Conservation (phyloP, 2,113 vertebrate species). For the Psammodynastes pulverulentus region DNA sequence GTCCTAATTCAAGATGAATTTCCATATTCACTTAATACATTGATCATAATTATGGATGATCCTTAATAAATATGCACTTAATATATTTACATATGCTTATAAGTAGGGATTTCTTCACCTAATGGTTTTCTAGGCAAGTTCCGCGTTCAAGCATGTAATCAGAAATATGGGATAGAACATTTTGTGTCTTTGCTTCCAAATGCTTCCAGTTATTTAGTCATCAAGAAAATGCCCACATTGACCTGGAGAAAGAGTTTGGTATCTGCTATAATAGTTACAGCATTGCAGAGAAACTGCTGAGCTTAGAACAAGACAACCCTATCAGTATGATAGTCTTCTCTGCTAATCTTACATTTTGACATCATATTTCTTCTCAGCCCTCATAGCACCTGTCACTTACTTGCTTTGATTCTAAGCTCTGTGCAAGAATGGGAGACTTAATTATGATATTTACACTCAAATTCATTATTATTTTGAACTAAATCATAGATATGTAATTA, state of each 20-base stretch:
- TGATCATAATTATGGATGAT: background rate
- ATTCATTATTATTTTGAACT: background rate
- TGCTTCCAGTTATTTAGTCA: conserved; percentile 5
- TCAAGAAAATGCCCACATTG: conserved; percentile 28
- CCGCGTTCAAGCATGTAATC: background rate
- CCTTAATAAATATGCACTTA: background rate
- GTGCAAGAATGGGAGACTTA: background rate
- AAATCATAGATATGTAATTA: background rate
- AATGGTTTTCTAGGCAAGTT: conserved; percentile 23
- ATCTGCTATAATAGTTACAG: conserved; percentile 3
- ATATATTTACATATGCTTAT: background rate
- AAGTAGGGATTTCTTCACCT: conserved; percentile 5
- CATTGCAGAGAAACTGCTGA: background rate
- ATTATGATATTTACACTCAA: background rate
- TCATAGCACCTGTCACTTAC: background rate
- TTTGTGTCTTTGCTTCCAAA: conserved; percentile 11
- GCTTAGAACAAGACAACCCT: background rate
- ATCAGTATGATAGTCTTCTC: background rate
- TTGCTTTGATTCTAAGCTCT: background rate
- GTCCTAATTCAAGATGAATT: background rate
- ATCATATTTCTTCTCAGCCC: background rate
- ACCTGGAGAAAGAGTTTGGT: conserved; percentile 33
- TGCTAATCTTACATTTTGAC: background rate
- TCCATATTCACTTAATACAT: background rate
- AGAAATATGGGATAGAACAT: conserved; percentile 4